Evolutionary conservation across 2,113 vertebrate species (phyloP), one percentile per base, ranked within the genome.

Genomic region (Sylvietta virens): DNA sequence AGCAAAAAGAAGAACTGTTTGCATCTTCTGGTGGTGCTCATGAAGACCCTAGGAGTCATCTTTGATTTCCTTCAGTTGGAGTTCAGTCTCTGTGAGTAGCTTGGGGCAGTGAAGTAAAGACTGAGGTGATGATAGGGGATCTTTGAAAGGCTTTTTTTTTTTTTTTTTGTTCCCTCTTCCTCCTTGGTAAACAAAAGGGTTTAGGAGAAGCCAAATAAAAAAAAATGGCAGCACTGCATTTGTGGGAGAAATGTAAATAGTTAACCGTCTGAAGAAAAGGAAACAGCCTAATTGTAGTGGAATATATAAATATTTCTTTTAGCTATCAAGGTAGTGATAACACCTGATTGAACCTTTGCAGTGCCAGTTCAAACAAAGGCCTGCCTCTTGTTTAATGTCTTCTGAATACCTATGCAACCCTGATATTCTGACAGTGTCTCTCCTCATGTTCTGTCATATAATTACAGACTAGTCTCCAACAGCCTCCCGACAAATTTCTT

Each of bases 281-380:
- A 85, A 86, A 48, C 61, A 74, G 45, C 35, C 66, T 83, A 88
- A 90, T 84, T 85, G 58, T 70, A 91, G 58, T 81, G 54, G 51
- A 69, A 35, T 76, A 81, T 81, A 65, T 82, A 85, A 92, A 91
- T 96, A 90, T 94, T 97, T 90, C 53, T 91, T 96, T 79, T 95
- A 91, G 74, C 86, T 95, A 53, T 74, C 62, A 67, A 74, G 50
- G 37, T 56, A 15, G 72, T 2, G 40, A 62, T 92, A 95, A 73
- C 87, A 85, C 84, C 58, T 70, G 78, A 83, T 9, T 31, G 76
- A 95, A 73, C 45, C 42, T 92, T 77, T 90, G 54, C 66, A 54
- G 47, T 90, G 73, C 85, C 79, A 90, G 54, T 86, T 93, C 67
- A 94, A 91, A 93, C 79, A 88, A 86, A 62, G 60, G 28, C 87